A percentile compares a stretch with the other conserved stretches of the same genome.
These are phyloP conservation scores for Drosophila trichaetosa DNA, from an alignment of 2,888 invertebrate species.

Conservation along the genomic window DNA sequence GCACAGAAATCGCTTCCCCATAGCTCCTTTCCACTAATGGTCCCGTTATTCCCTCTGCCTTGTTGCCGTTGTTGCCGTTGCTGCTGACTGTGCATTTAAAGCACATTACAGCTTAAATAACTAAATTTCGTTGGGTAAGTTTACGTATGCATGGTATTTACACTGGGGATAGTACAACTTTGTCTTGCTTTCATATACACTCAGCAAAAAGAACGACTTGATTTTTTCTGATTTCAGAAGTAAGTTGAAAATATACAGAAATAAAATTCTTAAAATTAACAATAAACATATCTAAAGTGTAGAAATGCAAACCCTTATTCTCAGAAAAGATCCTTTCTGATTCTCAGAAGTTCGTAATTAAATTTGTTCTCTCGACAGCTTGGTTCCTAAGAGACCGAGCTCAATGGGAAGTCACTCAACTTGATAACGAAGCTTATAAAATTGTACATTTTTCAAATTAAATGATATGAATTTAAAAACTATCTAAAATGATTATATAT, in stretches of 20 bases:
- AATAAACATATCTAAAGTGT: not conserved
- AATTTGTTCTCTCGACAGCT: not conserved
- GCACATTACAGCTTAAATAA: conserved; percentile 26
- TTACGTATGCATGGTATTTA: not conserved
- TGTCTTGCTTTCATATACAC: not conserved
- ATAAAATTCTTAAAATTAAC: not conserved
- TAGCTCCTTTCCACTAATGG: conserved; percentile 28
- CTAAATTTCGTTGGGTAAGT: conserved; percentile 1
- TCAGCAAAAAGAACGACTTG: not conserved
- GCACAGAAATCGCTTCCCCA: conserved; percentile 26
- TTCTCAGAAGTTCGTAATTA: not conserved
- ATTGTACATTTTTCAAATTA: not conserved
- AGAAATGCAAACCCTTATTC: not conserved
- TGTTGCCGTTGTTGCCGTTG: conserved; percentile 20
- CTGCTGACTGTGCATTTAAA: conserved; percentile 41
- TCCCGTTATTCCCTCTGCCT: conserved; percentile 18
- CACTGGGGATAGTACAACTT: not conserved
- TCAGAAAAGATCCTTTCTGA: not conserved
- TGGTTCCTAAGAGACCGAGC: too few species aligned
- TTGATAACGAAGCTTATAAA: too few species aligned
- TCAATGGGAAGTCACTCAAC: not conserved
- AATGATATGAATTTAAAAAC: not conserved
- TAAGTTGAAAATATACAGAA: not conserved
- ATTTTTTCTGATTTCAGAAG: not conserved
- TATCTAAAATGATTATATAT: not conserved